A percentile compares a stretch with the other conserved stretches of the same genome.
These are phyloP conservation scores for Amblyraja radiata DNA, from an alignment of 2,797 vertebrate genomes.

Conservation along the genomic window DNA sequence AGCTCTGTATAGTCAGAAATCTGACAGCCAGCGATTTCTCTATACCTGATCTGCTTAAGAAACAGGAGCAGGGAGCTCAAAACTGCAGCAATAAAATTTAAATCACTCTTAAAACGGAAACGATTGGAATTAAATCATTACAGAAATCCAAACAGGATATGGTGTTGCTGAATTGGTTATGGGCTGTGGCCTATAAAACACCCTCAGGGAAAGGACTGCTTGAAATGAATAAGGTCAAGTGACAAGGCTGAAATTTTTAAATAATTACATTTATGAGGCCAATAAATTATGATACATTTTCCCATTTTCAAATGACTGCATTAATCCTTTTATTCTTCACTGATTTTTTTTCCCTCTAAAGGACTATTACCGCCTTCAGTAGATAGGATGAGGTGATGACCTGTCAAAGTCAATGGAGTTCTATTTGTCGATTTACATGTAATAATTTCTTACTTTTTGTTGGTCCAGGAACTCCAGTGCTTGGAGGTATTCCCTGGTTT, in stretches of 20 bases:
- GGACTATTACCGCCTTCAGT: conserved; percentile 2
- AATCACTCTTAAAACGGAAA: conserved; percentile 26
- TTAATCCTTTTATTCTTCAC: conserved; percentile 29
- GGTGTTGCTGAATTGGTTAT: conserved; percentile 11
- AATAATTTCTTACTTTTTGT: not conserved
- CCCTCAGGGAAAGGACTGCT: conserved; percentile 20
- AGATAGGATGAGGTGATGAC: conserved; percentile 4
- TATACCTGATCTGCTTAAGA: not conserved
- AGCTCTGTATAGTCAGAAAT: not conserved
- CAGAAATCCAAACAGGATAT: conserved; percentile 28
- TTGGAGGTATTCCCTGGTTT: not conserved
- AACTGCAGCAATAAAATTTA: conserved; percentile 26
- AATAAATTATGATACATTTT: conserved; percentile 35
- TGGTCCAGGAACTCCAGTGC: not conserved
- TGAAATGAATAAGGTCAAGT: conserved; percentile 28
- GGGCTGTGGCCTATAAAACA: conserved; percentile 25
- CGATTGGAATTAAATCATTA: conserved; percentile 32
- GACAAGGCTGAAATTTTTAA: conserved; percentile 26
- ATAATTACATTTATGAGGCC: conserved; percentile 27
- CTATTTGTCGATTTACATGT: not conserved
- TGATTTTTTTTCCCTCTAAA: conserved; percentile 5
- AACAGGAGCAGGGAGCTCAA: not conserved
- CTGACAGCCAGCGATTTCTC: conserved; percentile 1
- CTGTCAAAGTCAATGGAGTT: conserved; percentile 19
- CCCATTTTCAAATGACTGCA: conserved; percentile 28